Evolutionary conservation across 2,797 vertebrate species (phyloP), one percentile per base, ranked within the genome.

Genomic region (Syngnathus rostellatus): DNA sequence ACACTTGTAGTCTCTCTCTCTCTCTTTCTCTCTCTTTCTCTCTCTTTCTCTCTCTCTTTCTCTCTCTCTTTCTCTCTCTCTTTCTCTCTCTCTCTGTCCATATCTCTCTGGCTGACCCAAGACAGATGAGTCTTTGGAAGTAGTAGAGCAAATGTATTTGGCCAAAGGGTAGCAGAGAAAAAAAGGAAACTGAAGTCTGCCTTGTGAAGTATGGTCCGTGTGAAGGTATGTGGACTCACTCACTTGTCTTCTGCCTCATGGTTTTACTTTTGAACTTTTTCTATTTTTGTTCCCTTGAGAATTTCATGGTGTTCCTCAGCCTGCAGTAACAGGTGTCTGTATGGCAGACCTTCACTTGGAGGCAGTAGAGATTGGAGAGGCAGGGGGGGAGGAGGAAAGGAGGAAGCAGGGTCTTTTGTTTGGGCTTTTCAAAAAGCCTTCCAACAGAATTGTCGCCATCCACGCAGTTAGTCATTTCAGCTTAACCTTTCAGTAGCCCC

Each of bases 171-270:
- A 76, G 66, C 65, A 68, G 12, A 68, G 17, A 70, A 67, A 72
- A 71, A 78, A 73, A 64, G 70, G 64, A 76, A 65, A 61, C 67
- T 76, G 71, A 69, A 65, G 55, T 63, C 43, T 63, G 16, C 43
- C 72, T 40, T 81, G 60, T 84, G 74, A 87, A 88, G 81, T 70
- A 90, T 89, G 90, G 88, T 89, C 79, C 88, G 83, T 80, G 87
- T 84, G 78, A 90, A 89, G 89, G 91, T 92, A 91, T 73, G 85
- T 77, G 51, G 59, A 9, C 53, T 64, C 45, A 5, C 8, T 41
- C 10, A 54, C 23, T 10, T 46, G 8, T 43, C 2, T 53, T 67
- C 17, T 57, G 6, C 25, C 66, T 66, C 63, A 53, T 48, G 53
- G 25, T 58, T 66, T 46, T 54, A 37, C 43, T 37, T 68, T 39